These are phyloP conservation scores for Thysanoteuthis rhombus DNA, from an alignment of 2,888 invertebrate genomes.

Conservation along the genomic window DNA sequence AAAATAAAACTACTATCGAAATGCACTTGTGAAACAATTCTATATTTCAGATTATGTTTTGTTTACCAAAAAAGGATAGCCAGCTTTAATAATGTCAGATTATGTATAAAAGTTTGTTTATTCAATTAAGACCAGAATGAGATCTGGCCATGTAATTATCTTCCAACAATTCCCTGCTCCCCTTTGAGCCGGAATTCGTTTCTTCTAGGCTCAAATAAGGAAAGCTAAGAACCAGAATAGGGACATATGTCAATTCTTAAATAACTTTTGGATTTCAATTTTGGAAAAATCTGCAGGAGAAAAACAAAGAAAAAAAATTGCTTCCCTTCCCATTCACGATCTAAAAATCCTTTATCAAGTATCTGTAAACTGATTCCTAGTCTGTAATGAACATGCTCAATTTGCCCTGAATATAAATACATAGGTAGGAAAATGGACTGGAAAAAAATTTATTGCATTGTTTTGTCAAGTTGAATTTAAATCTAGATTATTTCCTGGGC, in stretches of 20 bases:
- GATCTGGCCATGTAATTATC: neutral
- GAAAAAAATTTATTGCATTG: neutral
- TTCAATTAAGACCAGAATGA: neutral
- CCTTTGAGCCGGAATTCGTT: neutral
- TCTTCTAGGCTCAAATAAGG: neutral
- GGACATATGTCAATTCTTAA: neutral
- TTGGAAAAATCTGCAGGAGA: neutral
- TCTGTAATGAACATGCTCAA: neutral
- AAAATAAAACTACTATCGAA: neutral
- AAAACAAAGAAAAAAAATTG: neutral
- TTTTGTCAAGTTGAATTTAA: neutral
- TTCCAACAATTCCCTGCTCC: neutral
- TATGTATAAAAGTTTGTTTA: neutral
- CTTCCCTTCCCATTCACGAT: neutral
- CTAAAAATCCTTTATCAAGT: neutral
- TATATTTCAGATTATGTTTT: neutral
- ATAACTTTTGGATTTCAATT: neutral
- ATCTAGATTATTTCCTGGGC: neutral
- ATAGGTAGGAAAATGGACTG: neutral
- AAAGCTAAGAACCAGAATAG: neutral
- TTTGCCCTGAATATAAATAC: neutral
- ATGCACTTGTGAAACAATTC: neutral
- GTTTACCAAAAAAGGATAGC: neutral
- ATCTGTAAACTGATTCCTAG: neutral
- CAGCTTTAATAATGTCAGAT: neutral